Conservation (phyloP, 2,797 vertebrate species). For the Meriones psammophilus region DNA sequence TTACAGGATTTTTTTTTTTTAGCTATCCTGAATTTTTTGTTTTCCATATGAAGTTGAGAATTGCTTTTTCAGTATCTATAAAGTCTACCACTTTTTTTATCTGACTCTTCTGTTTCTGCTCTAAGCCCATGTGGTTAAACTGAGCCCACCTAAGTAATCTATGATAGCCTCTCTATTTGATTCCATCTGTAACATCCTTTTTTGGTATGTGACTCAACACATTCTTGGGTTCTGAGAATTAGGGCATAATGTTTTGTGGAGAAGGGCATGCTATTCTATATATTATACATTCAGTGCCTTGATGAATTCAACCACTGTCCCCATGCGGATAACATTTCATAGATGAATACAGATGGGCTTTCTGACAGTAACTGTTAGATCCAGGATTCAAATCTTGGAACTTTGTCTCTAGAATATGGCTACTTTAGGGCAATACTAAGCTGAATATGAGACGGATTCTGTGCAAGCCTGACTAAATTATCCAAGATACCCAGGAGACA, state of each 20-base stretch:
- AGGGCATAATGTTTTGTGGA: not conserved
- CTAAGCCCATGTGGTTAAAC: not conserved
- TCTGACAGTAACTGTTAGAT: not conserved
- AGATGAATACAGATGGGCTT: conserved; percentile 19
- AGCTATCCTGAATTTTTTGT: too few relatives aligned
- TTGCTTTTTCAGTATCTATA: too few relatives aligned
- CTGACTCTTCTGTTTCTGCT: not conserved
- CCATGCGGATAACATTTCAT: not conserved
- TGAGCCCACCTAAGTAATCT: not conserved
- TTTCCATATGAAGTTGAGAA: too few relatives aligned
- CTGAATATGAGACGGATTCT: not conserved
- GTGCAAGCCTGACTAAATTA: too few relatives aligned
- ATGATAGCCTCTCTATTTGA: not conserved
- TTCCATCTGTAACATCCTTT: not conserved
- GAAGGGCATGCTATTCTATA: not conserved
- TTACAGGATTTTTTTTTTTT: too few relatives aligned
- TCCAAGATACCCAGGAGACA: not conserved
- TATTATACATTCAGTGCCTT: not conserved
- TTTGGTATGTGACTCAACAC: not conserved
- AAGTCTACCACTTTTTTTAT: not conserved
- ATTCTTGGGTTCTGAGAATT: not conserved
- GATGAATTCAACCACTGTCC: not conserved
- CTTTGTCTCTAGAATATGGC: not conserved
- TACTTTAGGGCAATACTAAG: not conserved
- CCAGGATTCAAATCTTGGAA: not conserved